A percentile compares a stretch with the other conserved stretches of the same genome.
These are phyloP conservation scores for Avahi laniger DNA, from an alignment of 2,797 vertebrate genomes.

Conservation along the genomic window DNA sequence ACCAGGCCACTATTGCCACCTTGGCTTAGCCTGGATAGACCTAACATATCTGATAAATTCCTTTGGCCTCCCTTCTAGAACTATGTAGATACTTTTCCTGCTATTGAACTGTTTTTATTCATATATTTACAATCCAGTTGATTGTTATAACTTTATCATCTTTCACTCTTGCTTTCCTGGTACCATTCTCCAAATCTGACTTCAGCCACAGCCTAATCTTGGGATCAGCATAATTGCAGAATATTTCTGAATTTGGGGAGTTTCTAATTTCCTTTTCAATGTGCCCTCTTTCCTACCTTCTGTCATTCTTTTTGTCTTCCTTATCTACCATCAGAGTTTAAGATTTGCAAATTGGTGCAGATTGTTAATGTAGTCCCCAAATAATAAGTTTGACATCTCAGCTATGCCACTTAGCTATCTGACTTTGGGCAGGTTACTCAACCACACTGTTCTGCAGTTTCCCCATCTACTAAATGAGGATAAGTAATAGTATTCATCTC, in stretches of 20 bases:
- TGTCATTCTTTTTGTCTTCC: background rate
- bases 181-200: background rate
- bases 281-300: background rate
- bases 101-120: background rate
- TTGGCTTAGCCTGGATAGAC: background rate
- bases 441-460: background rate
- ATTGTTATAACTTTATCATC: background rate
- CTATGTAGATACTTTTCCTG: background rate
- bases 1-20: background rate
- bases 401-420: background rate
- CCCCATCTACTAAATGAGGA: background rate
- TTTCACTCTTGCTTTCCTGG: background rate
- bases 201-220: background rate
- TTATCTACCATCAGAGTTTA: background rate
- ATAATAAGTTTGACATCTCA: background rate
- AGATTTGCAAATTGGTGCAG: background rate
- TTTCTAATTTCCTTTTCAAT: background rate
- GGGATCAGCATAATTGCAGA: background rate
- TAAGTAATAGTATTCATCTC: background rate
- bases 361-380: background rate
- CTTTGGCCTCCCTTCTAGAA: background rate
- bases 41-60: background rate
- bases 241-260: background rate
- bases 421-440: background rate
- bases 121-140: background rate